phyloP scores from a whole-genome alignment of 2,888 invertebrate genomes.

The Diarsia mendica region DNA sequence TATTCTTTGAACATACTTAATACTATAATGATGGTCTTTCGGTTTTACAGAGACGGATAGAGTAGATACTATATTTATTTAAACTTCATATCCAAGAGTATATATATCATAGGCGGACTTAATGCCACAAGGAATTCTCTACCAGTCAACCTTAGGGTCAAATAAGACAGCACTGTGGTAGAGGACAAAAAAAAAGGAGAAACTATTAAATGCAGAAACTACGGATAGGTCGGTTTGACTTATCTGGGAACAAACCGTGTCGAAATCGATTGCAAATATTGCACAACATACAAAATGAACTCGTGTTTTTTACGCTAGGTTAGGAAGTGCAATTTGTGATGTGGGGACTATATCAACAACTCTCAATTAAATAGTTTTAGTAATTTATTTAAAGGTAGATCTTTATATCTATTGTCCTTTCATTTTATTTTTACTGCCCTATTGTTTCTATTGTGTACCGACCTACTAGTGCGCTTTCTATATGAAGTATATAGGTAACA shows the following conservation, averaged over 20 bases:
- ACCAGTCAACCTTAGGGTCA: no score
- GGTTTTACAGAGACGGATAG: background rate
- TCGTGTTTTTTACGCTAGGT: background rate
- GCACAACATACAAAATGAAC: background rate
- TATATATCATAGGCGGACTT: no score
- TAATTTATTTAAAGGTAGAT: no score
- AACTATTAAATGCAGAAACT: background rate
- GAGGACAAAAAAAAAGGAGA: no score
- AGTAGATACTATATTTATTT: background rate
- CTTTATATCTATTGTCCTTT: background rate
- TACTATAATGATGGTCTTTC: background rate
- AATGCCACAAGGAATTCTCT: no score
- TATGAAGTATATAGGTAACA: no score
- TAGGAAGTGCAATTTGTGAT: background rate
- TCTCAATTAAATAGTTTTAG: background rate
- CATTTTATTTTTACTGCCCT: no score
- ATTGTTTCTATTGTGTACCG: no score
- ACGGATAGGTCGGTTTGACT: background rate
- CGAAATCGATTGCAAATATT: constrained; percentile 18
- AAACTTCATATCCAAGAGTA: no score
- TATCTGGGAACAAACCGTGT: constrained; percentile 7
- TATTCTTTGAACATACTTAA: background rate
- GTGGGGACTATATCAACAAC: background rate
- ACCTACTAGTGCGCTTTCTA: no score
- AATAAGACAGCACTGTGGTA: no score